A percentile compares a stretch with the other conserved stretches of the same genome.
These are phyloP conservation scores for Cantharis rufa DNA, from an alignment of 2,888 invertebrate species.

Conservation along the genomic window DNA sequence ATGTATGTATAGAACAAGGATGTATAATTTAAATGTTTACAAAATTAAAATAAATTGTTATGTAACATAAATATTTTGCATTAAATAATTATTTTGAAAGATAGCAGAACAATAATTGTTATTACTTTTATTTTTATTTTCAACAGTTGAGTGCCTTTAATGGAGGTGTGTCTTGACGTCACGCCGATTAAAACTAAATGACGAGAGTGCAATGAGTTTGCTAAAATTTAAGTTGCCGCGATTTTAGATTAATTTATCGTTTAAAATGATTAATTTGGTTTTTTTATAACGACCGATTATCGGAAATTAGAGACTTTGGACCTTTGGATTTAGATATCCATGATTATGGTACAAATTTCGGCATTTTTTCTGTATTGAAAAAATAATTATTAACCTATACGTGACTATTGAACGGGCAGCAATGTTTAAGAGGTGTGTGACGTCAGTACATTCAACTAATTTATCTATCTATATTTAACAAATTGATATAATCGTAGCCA, in stretches of 20 bases:
- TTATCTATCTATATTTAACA: slow-evolving; percentile 8
- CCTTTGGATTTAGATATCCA: not conserved
- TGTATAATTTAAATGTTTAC: not conserved
- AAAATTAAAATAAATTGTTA: not conserved
- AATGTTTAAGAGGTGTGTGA: not conserved
- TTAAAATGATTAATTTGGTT: not conserved
- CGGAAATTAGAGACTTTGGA: not conserved
- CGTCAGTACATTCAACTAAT: not conserved
- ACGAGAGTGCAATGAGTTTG: not conserved
- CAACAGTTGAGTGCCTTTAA: not conserved
- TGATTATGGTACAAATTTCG: not conserved
- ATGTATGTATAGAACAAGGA: not conserved
- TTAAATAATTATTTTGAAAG: not conserved
- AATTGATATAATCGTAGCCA: slow-evolving; percentile 10
- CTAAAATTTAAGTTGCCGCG: not conserved
- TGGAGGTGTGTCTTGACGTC: slow-evolving; percentile 3
- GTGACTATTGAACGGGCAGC: not conserved
- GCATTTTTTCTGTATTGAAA: not conserved
- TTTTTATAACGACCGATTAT: not conserved
- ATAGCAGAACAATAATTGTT: not conserved
- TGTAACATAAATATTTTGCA: not conserved
- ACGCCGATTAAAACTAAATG: not conserved
- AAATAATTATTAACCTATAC: not conserved
- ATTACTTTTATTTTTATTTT: not conserved
- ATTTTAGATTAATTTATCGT: not conserved